These are phyloP conservation scores for Lagodon rhomboides DNA, from an alignment of 2,797 vertebrate genomes.

Conservation along the genomic window DNA sequence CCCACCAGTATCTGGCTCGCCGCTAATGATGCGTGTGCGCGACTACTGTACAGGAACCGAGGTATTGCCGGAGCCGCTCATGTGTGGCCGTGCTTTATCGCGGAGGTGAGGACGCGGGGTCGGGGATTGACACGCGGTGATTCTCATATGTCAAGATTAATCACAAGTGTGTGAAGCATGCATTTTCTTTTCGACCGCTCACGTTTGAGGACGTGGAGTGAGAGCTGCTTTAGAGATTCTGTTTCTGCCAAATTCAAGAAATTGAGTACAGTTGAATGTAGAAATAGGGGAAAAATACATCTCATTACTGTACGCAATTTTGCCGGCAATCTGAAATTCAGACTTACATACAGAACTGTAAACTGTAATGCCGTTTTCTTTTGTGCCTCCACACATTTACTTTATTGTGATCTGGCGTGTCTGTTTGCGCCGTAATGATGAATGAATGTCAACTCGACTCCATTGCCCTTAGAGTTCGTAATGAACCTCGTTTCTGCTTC, in stretches of 20 bases:
- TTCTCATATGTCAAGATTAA: constrained; percentile 18
- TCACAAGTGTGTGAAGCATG: not conserved
- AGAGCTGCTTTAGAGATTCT: not conserved
- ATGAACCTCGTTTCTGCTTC: constrained; percentile 41
- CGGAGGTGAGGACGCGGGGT: constrained; percentile 13
- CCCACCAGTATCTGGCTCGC: constrained; percentile 50
- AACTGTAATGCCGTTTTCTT: constrained; percentile 1
- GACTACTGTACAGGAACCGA: constrained; percentile 40
- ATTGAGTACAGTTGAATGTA: not conserved
- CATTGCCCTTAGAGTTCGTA: constrained; percentile 43
- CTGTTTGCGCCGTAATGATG: constrained; percentile 15
- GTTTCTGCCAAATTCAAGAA: not conserved
- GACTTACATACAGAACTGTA: not conserved
- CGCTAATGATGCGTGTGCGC: constrained; percentile 66
- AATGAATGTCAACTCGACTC: constrained; percentile 35
- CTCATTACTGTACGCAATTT: not conserved
- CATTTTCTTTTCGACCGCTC: not conserved
- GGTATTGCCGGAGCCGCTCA: constrained; percentile 30
- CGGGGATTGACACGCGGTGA: not conserved
- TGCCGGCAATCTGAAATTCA: not conserved
- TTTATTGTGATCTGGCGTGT: constrained; percentile 15
- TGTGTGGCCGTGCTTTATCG: constrained; percentile 20
- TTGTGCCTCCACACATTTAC: not conserved
- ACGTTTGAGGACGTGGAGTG: not conserved
- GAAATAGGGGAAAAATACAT: not conserved